These are phyloP conservation scores for Megalops cyprinoides DNA, from an alignment of 2,797 vertebrate species.

Conservation along the genomic window DNA sequence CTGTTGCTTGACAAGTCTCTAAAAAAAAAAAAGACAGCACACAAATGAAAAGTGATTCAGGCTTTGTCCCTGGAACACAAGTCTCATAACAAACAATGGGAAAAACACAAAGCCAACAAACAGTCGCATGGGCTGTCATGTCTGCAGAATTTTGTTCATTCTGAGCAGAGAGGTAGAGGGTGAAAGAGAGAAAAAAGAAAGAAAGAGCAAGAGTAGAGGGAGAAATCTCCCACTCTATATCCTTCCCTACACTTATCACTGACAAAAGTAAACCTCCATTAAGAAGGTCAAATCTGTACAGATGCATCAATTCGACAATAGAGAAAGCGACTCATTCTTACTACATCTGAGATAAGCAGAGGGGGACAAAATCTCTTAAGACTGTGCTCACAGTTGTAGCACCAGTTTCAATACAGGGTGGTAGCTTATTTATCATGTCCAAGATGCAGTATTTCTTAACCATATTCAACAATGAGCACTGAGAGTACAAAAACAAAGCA, in stretches of 20 bases:
- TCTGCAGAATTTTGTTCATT: not conserved
- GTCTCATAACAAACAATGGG: not conserved
- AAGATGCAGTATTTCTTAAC: too few relatives aligned
- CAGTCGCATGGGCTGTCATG: not conserved
- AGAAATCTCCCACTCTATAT: not conserved
- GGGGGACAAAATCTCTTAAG: not conserved
- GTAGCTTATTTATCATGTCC: not conserved
- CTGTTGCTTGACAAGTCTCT: slow-evolving; percentile 58
- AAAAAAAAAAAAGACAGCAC: slow-evolving; percentile 55
- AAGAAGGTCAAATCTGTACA: not conserved
- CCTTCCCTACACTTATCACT: too few relatives aligned
- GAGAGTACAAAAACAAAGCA: too few relatives aligned
- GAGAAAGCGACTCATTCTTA: not conserved
- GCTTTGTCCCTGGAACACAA: not conserved
- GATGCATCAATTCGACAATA: not conserved
- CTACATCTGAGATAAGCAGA: not conserved
- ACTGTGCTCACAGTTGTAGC: not conserved
- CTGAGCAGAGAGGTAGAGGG: not conserved
- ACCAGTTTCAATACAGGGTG: not conserved
- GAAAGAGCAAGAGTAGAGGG: slow-evolving; percentile 5
- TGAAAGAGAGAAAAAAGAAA: not conserved
- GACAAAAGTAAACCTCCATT: not conserved
- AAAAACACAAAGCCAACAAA: not conserved
- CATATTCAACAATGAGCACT: too few relatives aligned
- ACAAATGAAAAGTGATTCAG: not conserved